Conservation (phyloP, 2,113 vertebrate genomes). For the Hydrochoerus hydrochaeris region DNA sequence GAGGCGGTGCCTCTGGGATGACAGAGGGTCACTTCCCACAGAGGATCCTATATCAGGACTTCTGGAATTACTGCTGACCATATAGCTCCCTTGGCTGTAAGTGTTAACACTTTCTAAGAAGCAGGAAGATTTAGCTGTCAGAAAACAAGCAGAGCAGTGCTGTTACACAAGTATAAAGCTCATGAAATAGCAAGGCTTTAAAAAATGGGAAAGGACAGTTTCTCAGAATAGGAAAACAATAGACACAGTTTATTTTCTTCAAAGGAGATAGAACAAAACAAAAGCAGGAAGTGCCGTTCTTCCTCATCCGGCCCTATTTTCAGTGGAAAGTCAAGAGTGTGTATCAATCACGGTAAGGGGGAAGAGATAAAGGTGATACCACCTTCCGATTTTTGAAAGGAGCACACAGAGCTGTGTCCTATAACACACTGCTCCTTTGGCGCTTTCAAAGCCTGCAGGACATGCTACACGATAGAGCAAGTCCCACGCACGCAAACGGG, state of each 20-base stretch:
- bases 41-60: slow-evolving; percentile 38
- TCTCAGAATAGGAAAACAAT: slow-evolving; percentile 76
- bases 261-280: slow-evolving; percentile 83
- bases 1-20: not conserved
- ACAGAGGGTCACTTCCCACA: slow-evolving; percentile 62
- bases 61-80: slow-evolving; percentile 67
- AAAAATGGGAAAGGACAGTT: slow-evolving; percentile 47
- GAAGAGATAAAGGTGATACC: slow-evolving; percentile 63
- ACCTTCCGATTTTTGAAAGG: slow-evolving; percentile 67
- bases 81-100: not conserved
- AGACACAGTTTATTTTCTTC: slow-evolving; percentile 70
- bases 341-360: slow-evolving; percentile 83
- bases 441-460: not conserved
- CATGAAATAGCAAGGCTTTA: not conserved
- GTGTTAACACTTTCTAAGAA: slow-evolving; percentile 49
- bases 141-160: slow-evolving; percentile 31
- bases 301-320: slow-evolving; percentile 82
- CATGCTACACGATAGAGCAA: not conserved
- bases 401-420: slow-evolving; percentile 59
- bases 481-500: not conserved
- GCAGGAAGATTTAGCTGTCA: slow-evolving; percentile 62
- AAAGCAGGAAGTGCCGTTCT: slow-evolving; percentile 87
- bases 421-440: slow-evolving; percentile 40
- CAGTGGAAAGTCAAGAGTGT: slow-evolving; percentile 83
- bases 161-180: slow-evolving; percentile 45